Evolutionary conservation across 2,797 vertebrate species (phyloP).

Genomic region (Dendrocincla tyrannina): DNA sequence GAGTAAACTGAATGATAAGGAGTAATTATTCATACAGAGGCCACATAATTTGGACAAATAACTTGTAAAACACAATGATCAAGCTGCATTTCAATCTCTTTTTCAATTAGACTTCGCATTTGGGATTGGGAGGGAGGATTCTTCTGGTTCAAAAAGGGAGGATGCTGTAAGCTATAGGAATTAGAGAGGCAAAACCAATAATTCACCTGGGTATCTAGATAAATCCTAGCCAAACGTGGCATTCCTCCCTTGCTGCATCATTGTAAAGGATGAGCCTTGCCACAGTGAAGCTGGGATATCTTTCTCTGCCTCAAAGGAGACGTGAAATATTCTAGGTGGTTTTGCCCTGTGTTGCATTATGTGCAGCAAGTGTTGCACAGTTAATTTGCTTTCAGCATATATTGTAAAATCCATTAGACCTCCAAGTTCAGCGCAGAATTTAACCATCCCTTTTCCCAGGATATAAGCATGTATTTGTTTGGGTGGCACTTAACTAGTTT

Average conservation of each 20-base stretch:
- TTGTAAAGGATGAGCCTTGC: neutral
- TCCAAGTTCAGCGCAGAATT: neutral
- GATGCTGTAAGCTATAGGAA: neutral
- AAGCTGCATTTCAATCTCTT: neutral
- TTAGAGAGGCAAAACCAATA: neutral
- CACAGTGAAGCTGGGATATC: neutral
- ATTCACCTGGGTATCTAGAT: neutral
- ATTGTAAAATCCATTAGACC: neutral
- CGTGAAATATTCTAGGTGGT: neutral
- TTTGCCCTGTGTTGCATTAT: neutral
- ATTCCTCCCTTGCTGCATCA: neutral
- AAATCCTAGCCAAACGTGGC: neutral
- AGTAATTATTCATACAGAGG: constrained; percentile 37
- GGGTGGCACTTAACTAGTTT: neutral
- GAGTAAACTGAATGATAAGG: constrained; percentile 24
- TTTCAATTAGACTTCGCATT: constrained; percentile 19
- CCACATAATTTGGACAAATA: constrained; percentile 49
- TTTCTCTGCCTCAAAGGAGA: neutral
- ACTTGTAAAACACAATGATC: constrained; percentile 28
- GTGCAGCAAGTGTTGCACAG: neutral
- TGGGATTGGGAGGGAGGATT: neutral
- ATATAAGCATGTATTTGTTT: neutral
- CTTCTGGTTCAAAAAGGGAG: neutral
- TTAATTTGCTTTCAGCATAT: neutral
- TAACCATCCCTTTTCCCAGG: neutral